Conservation (phyloP, 1,140 invertebrate genomes). For the Phocides pigmalion region DNA sequence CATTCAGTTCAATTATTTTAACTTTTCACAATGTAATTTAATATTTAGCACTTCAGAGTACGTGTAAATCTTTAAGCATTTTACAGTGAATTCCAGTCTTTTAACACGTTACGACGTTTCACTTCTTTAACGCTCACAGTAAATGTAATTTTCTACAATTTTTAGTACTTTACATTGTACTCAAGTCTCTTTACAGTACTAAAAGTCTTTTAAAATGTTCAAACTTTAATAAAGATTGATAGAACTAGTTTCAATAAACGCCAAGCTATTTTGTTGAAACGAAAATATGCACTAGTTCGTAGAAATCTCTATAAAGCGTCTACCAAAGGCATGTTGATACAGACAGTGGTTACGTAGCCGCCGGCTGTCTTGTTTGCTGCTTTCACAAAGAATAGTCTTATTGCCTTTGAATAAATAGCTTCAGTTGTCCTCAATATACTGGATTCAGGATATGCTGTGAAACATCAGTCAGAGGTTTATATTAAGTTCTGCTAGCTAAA, state of each 20-base stretch:
- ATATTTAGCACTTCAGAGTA: too few relatives aligned
- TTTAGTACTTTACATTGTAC: too few relatives aligned
- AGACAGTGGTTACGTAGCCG: conserved; percentile 8
- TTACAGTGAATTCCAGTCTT: too few relatives aligned
- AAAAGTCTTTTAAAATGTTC: too few relatives aligned
- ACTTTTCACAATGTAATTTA: too few relatives aligned
- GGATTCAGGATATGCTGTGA: not conserved
- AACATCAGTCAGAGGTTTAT: conserved; percentile 1
- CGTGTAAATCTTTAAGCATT: too few relatives aligned
- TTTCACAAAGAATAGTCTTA: conserved; percentile 26
- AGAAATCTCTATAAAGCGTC: not conserved
- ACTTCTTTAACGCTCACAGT: too few relatives aligned
- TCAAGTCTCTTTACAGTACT: too few relatives aligned
- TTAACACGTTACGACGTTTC: too few relatives aligned
- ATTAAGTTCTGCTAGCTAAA: conserved; percentile 6
- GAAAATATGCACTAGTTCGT: not conserved
- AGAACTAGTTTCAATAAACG: conserved; percentile 10
- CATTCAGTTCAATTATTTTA: too few relatives aligned
- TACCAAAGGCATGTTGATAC: conserved; percentile 13
- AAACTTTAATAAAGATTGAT: not conserved
- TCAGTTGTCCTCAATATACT: conserved; percentile 17
- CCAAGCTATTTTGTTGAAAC: conserved; percentile 4
- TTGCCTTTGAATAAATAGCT: conserved; percentile 27
- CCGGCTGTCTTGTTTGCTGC: conserved; percentile 15
- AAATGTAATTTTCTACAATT: too few relatives aligned